phyloP scores from a whole-genome alignment of 2,888 invertebrate species.

The Folsomia manolachei region DNA sequence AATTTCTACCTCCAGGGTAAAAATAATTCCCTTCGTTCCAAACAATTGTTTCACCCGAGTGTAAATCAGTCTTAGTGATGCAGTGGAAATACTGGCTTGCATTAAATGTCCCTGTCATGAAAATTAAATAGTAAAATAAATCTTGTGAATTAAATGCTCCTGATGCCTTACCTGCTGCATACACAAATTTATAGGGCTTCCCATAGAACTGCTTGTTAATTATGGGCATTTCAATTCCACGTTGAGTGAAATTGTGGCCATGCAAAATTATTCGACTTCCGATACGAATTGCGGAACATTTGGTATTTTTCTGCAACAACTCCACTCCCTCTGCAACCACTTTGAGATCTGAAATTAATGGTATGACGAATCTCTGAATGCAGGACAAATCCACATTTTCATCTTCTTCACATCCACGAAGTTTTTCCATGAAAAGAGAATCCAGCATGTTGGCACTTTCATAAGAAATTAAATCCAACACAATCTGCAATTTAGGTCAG shows the following conservation, averaged over 20 bases:
- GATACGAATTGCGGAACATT: conserved; percentile 3
- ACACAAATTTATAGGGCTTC: conserved; percentile 56
- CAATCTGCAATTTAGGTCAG: conserved; percentile 45
- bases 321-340: conserved; percentile 46
- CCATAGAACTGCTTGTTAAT: conserved; percentile 54
- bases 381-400: conserved; percentile 51
- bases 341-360: conserved; percentile 53
- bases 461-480: conserved; percentile 54
- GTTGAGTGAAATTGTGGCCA: conserved; percentile 25
- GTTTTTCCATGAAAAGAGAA: conserved; percentile 52
- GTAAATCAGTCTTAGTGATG: conserved; percentile 33
- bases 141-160: too few relatives aligned
- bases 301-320: background rate
- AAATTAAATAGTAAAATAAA: too few relatives aligned
- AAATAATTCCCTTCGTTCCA: conserved; percentile 32
- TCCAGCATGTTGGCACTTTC: conserved; percentile 54
- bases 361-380: conserved; percentile 56
- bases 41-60: conserved; percentile 22
- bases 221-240: conserved; percentile 56
- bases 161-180: too few relatives aligned
- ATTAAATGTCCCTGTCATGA: conserved; percentile 53
- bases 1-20: too few relatives aligned
- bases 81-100: conserved; percentile 51
- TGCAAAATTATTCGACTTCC: background rate
- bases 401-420: conserved; percentile 49